Conservation (phyloP, 2,888 invertebrate genomes). For the Spisula solida region DNA sequence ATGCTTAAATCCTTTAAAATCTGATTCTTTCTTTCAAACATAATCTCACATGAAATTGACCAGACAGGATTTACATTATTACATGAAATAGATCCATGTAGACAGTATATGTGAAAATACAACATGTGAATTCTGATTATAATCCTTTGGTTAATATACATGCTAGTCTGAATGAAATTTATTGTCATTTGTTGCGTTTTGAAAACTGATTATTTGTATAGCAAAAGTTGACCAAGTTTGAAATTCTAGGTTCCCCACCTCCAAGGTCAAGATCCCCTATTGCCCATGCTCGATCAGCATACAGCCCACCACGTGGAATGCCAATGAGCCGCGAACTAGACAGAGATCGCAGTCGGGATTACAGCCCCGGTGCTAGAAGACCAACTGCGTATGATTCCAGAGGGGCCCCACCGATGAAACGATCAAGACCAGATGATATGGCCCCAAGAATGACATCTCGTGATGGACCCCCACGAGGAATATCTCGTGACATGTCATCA, state of each 20-base stretch:
- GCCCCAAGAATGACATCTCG: constrained; percentile 59
- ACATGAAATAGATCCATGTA: too few species aligned
- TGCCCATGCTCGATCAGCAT: constrained; percentile 57
- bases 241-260: constrained; percentile 62
- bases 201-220: constrained; percentile 9
- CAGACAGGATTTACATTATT: too few species aligned
- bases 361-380: constrained; percentile 72
- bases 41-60: too few species aligned
- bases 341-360: constrained; percentile 70
- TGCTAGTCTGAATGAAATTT: neutral
- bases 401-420: constrained; percentile 77
- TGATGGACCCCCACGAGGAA: constrained; percentile 58
- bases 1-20: too few species aligned
- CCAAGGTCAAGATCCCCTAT: constrained; percentile 67
- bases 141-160: neutral
- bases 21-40: too few species aligned
- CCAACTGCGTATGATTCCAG: constrained; percentile 75
- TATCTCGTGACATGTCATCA: constrained; percentile 52
- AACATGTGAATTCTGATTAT: too few species aligned
- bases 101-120: too few species aligned
- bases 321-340: constrained; percentile 64
- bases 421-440: constrained; percentile 76
- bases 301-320: constrained; percentile 56
- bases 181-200: neutral
- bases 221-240: constrained; percentile 38